Conservation (phyloP, 2,888 invertebrate species). For the Aporophyla nigra region DNA sequence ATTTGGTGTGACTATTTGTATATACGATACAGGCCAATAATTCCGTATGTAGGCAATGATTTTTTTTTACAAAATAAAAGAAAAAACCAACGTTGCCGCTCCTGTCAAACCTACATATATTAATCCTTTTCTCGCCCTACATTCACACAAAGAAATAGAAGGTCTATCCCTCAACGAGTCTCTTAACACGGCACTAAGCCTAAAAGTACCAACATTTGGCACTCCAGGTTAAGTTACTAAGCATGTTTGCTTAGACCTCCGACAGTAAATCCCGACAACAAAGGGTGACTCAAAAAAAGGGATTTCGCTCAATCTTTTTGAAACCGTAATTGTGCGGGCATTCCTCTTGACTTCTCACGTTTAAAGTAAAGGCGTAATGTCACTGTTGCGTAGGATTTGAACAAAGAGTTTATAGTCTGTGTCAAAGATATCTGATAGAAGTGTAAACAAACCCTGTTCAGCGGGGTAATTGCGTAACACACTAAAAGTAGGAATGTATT, state of each 20-base stretch:
- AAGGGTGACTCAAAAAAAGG: slow-evolving; percentile 41
- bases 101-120: not conserved
- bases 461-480: too few species aligned
- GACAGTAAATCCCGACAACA: slow-evolving; percentile 47
- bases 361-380: slow-evolving; percentile 21
- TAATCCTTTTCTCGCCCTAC: slow-evolving; percentile 9
- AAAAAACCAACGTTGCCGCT: not conserved
- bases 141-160: slow-evolving; percentile 32
- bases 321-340: slow-evolving; percentile 54
- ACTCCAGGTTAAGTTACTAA: slow-evolving; percentile 58
- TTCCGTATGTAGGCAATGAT: not conserved
- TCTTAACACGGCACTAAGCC: slow-evolving; percentile 22
- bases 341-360: slow-evolving; percentile 47
- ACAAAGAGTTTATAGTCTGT: not conserved
- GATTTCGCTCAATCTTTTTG: slow-evolving; percentile 52
- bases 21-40: rapidly evolving
- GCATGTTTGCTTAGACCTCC: slow-evolving; percentile 44
- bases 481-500: too few species aligned
- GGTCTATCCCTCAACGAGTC: slow-evolving; percentile 1
- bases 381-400: not conserved
- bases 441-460: not conserved
- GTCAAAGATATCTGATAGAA: not conserved
- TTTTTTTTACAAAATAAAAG: not conserved
- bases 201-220: slow-evolving; percentile 36
- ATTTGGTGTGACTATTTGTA: too few species aligned